These are phyloP conservation scores for Microchrysa polita DNA, from an alignment of 2,888 invertebrate genomes.

Conservation along the genomic window DNA sequence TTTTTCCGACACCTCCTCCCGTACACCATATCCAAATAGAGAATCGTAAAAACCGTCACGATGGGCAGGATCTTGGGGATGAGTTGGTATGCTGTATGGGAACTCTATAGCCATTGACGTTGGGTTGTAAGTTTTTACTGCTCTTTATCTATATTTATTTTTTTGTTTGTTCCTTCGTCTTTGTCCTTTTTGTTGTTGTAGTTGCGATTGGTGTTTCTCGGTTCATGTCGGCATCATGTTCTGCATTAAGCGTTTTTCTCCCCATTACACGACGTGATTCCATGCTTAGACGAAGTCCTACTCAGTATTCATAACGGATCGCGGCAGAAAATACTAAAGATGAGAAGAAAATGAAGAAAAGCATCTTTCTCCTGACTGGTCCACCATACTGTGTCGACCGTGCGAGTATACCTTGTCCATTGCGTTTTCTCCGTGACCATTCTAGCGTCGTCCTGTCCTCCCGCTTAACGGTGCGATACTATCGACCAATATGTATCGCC, in stretches of 20 bases:
- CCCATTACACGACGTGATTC: conserved; percentile 35
- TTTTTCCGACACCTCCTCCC: conserved; percentile 24
- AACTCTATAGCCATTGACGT: not conserved
- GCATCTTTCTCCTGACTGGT: conserved; percentile 42
- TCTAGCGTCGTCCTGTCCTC: not conserved
- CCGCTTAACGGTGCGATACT: not conserved
- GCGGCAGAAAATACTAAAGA: conserved; percentile 49
- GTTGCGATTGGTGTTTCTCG: conserved; percentile 45
- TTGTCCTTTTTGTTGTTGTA: conserved; percentile 10
- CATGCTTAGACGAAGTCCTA: conserved; percentile 34
- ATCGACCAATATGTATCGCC: conserved; percentile 26
- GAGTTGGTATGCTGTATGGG: no score
- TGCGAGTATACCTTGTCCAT: conserved; percentile 40
- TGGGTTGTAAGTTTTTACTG: conserved; percentile 45
- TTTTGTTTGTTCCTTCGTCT: not conserved
- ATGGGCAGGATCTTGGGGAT: conserved; percentile 32
- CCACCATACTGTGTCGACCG: no score
- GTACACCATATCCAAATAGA: conserved; percentile 14
- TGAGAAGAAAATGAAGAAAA: conserved; percentile 48
- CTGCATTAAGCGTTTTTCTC: conserved; percentile 44
- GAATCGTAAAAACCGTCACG: conserved; percentile 22
- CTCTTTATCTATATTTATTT: conserved; percentile 39
- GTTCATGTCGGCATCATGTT: conserved; percentile 45
- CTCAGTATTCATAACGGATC: conserved; percentile 51
- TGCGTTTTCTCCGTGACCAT: conserved; percentile 4